Evolutionary conservation across 1,140 invertebrate genomes (phyloP).

Genomic region (Aphaenogaster ashmeadi): DNA sequence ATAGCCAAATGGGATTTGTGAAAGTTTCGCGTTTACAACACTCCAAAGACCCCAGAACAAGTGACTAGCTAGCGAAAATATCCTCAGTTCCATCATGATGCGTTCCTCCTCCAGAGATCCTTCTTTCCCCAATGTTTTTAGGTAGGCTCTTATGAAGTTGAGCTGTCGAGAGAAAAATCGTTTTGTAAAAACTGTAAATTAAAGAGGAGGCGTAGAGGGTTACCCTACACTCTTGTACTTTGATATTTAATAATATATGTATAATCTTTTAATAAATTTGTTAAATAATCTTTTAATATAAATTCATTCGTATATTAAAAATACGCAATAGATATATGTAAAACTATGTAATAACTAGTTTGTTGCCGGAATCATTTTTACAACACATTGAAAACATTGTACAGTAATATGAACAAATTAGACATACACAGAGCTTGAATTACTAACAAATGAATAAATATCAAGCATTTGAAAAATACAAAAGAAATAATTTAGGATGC

Average conservation of each 20-base stretch:
- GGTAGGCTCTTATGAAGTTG: conserved; percentile 89
- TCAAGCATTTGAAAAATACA: conserved; percentile 6
- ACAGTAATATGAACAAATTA: conserved; percentile 27
- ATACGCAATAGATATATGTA: conserved; percentile 2
- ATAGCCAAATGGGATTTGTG: conserved; percentile 97
- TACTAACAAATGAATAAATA: conserved; percentile 42
- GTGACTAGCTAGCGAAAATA: conserved; percentile 95
- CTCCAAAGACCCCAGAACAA: conserved; percentile 98
- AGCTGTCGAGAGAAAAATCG: conserved; percentile 85
- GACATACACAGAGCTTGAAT: conserved; percentile 13
- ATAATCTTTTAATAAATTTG: not conserved
- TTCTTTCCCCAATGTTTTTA: conserved; percentile 86
- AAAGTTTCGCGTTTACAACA: conserved; percentile 95
- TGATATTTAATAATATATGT: conserved; percentile 25
- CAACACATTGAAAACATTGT: conserved; percentile 14
- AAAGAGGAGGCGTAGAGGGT: conserved; percentile 14
- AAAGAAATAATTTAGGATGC: conserved; percentile 32
- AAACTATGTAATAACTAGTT: conserved; percentile 29
- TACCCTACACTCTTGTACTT: conserved; percentile 7
- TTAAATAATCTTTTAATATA: conserved; percentile 11
- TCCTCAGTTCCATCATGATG: conserved; percentile 92
- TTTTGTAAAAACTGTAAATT: conserved; percentile 8
- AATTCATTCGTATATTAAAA: conserved; percentile 10
- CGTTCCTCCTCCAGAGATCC: conserved; percentile 87
- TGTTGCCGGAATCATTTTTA: not conserved